Evolutionary conservation across 2,113 vertebrate species (phyloP), one percentile per base, ranked within the genome.

Genomic region (Prolemur simus): DNA sequence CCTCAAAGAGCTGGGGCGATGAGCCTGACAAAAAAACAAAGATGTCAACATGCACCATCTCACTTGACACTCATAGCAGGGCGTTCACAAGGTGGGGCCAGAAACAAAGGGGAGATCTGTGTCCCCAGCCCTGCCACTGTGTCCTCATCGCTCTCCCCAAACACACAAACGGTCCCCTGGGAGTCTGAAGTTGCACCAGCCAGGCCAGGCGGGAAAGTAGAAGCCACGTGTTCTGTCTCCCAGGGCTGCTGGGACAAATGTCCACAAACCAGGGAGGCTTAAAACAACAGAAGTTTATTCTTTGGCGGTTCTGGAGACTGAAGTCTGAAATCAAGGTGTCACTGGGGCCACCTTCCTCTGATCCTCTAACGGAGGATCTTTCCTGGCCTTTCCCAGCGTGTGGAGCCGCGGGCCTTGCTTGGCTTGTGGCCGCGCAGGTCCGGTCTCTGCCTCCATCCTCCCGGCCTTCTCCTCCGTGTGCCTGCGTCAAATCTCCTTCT

Each of bases 371-470:
- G 45, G 25, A n/a, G 8, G 66, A 5, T 4, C 47, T 27, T 12
- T 34, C 69, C 21, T 69, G 3, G n/a, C n/a, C 42, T 69, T 47
- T 25, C 66, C 52, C 80, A 32, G 73, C 21, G 14, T n/a, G 47
- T 21, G 49, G 54, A 6, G 3, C 11, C 18, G 32, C 71, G 2
- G 20, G 20, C 1, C 0, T 10, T 18, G 39, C 6, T 42, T 21
- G 69, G 68, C 42, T 49, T 11, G 9, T 7, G 54, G 49, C 9
- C 0, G 14, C 42, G 1, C 8, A 34, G 0, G 49, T 32, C 29
- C 13, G 4, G 3, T 5, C 58, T 5, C 42, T 63, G 77, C 34
- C 34, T 29, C 34, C 32, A 4, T 83, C 39, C 11, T 76, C 47
- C 14, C 0, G 0, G 21, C 42, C 18, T 15, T 60, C n/a, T 87